These are phyloP conservation scores for Leptonema lineaticorne DNA, from an alignment of 1,140 invertebrate species.

Conservation along the genomic window DNA sequence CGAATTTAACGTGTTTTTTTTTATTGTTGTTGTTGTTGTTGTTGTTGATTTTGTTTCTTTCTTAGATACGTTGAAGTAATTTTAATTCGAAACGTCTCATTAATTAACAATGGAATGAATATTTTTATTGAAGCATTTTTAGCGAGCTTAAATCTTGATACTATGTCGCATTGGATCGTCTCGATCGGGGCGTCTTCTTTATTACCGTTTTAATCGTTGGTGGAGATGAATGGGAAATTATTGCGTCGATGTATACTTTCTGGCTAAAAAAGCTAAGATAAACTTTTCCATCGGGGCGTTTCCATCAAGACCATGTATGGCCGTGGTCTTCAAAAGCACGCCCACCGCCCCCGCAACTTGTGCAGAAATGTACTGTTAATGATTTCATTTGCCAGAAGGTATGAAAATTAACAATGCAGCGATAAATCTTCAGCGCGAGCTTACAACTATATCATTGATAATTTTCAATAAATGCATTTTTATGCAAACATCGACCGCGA, in stretches of 20 bases:
- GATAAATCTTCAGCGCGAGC: conserved; percentile 22
- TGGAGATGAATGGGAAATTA: no score
- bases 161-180: no score
- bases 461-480: conserved; percentile 21
- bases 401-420: conserved; percentile 30
- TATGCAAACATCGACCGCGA: not conserved
- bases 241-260: not conserved
- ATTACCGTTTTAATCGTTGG: no score
- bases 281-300: conserved; percentile 18
- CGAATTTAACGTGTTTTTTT: no score
- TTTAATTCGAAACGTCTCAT: no score
- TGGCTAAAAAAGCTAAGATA: conserved; percentile 3
- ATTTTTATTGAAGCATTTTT: no score
- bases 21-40: no score
- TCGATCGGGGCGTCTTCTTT: no score
- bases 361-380: conserved; percentile 31
- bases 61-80: not conserved
- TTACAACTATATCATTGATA: conserved; percentile 28
- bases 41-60: conserved; percentile 19
- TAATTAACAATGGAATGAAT: no score
- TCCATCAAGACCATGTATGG: conserved; percentile 18
- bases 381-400: conserved; percentile 32
- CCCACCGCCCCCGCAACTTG: conserved; percentile 23
- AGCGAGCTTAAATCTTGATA: no score
- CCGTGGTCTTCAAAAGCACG: conserved; percentile 22